phyloP scores from a whole-genome alignment of 1,140 invertebrate species.

The Meteorus sp. region DNA sequence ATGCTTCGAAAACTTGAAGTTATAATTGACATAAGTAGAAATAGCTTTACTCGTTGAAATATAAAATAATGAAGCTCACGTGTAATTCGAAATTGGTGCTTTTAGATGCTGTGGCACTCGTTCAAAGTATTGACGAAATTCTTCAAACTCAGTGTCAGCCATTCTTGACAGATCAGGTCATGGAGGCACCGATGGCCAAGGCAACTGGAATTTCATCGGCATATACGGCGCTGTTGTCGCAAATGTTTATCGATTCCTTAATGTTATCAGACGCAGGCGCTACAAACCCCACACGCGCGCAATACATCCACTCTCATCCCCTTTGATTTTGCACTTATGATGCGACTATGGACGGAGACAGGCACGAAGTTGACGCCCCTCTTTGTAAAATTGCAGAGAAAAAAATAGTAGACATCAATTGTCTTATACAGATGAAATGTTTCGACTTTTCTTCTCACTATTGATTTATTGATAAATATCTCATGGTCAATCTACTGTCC shows the following conservation, averaged over 20 bases:
- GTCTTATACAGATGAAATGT: too few species aligned
- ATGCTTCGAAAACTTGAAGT: too few species aligned
- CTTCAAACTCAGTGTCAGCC: constrained; percentile 90
- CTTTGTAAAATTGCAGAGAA: too few species aligned
- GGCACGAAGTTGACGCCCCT: too few species aligned
- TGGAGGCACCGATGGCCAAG: constrained; percentile 37
- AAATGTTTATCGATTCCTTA: constrained; percentile 15
- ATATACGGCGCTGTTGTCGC: constrained; percentile 3
- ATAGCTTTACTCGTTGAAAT: too few species aligned
- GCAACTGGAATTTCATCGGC: constrained; percentile 5
- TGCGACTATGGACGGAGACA: background rate
- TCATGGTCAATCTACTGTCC: too few species aligned
- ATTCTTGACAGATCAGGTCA: constrained; percentile 57
- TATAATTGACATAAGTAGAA: too few species aligned
- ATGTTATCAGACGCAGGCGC: constrained; percentile 24
- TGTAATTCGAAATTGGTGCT: constrained; percentile 69
- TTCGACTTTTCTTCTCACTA: too few species aligned
- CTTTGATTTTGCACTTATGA: background rate
- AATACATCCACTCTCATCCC: background rate
- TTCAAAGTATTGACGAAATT: constrained; percentile 85
- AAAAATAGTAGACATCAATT: too few species aligned
- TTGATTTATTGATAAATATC: too few species aligned
- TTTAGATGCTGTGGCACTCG: constrained; percentile 77
- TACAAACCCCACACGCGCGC: too few species aligned
- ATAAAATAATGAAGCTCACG: constrained; percentile 57